These are phyloP conservation scores for Enteromius afrohamiltoni DNA, from an alignment of 2,797 vertebrate species.

Conservation along the genomic window DNA sequence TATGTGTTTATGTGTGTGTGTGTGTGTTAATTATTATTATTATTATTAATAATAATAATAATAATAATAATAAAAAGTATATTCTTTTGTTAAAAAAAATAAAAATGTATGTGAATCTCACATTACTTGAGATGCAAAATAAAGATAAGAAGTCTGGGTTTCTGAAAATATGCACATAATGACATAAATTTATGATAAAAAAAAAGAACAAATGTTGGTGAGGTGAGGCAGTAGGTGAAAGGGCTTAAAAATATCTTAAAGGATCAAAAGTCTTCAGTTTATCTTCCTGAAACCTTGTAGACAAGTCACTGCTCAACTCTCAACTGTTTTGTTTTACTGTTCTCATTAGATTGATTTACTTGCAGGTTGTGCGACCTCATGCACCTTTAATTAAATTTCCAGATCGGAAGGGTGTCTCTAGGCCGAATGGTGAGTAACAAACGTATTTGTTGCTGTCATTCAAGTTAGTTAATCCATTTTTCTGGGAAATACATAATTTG, in stretches of 20 bases:
- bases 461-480: neutral
- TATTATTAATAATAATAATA: too few relatives aligned
- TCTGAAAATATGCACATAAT: neutral
- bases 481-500: neutral
- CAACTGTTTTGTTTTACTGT: neutral
- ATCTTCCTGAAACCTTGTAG: neutral
- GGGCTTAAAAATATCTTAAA: neutral
- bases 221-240: neutral
- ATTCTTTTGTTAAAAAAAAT: neutral
- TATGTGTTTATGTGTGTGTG: too few relatives aligned
- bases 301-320: neutral
- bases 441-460: neutral
- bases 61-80: too few relatives aligned
- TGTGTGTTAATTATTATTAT: too few relatives aligned
- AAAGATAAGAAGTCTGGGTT: neutral
- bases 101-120: neutral
- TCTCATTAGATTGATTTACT: slow-evolving; percentile 13
- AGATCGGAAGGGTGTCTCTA: slow-evolving; percentile 65
- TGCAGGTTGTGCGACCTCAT: slow-evolving; percentile 76
- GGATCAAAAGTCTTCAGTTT: neutral
- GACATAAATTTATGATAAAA: neutral
- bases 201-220: neutral
- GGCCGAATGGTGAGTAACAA: slow-evolving; percentile 74
- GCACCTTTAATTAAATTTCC: slow-evolving; percentile 81
- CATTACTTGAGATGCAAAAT: neutral